Evolutionary conservation across 2,888 invertebrate genomes (phyloP).

Genomic region (Melinaea menophilus): DNA sequence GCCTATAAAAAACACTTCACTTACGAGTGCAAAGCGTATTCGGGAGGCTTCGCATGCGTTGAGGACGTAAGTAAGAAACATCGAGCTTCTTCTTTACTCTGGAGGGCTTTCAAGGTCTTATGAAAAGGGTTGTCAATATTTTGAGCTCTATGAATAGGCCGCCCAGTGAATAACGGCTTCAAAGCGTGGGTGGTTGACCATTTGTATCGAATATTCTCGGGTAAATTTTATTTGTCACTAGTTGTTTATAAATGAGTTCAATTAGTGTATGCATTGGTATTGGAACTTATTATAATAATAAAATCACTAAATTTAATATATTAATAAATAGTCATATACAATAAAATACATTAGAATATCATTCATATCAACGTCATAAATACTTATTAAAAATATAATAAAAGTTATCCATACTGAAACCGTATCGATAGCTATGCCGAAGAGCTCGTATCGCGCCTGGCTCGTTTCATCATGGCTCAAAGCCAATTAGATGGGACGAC

Average conservation of each 20-base stretch:
- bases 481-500: conserved; percentile 73
- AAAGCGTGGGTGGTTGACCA: conserved; percentile 55
- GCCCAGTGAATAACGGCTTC: conserved; percentile 60
- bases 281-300: too few relatives aligned
- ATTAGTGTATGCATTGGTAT: too few relatives aligned
- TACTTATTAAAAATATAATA: too few relatives aligned
- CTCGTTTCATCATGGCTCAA: conserved; percentile 68
- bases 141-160: conserved; percentile 70
- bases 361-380: too few relatives aligned
- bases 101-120: conserved; percentile 60
- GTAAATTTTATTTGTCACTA: too few relatives aligned
- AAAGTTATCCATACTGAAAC: too few relatives aligned
- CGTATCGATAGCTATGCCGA: conserved; percentile 42
- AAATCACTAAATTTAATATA: too few relatives aligned
- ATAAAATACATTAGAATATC: too few relatives aligned
- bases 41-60: conserved; percentile 56
- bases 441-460: conserved; percentile 46
- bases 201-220: conserved; percentile 30
- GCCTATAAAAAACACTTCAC: conserved; percentile 36
- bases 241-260: too few relatives aligned
- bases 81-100: conserved; percentile 64
- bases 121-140: conserved; percentile 75
- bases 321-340: too few relatives aligned
- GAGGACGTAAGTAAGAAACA: conserved; percentile 66
- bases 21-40: conserved; percentile 47